Evolutionary conservation across 2,888 invertebrate species (phyloP).

Genomic region (Noctua pronuba): DNA sequence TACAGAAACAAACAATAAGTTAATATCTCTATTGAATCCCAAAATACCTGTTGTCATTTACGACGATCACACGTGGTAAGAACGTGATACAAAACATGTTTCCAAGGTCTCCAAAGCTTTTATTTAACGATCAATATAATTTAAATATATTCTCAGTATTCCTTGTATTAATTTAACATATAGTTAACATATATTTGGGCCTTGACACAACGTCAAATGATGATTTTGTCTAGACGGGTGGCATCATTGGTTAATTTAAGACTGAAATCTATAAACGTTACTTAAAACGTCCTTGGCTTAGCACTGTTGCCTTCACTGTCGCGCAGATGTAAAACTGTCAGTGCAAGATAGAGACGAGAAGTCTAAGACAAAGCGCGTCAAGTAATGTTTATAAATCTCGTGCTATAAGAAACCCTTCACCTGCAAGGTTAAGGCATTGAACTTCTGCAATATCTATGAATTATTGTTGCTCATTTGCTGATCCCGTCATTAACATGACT

Average conservation of each 20-base stretch:
- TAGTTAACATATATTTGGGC: constrained; percentile 54
- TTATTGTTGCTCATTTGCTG: constrained; percentile 10
- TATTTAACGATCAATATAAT: constrained; percentile 59
- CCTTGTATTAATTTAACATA: constrained; percentile 56
- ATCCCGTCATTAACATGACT: constrained; percentile 7
- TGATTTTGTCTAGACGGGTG: constrained; percentile 47
- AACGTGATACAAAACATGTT: constrained; percentile 55
- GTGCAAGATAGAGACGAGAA: neutral
- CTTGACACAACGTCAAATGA: constrained; percentile 57
- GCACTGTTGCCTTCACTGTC: neutral
- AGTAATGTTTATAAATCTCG: neutral
- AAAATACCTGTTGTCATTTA: constrained; percentile 23
- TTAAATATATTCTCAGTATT: constrained; percentile 55
- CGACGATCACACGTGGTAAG: constrained; percentile 34
- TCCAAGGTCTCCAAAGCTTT: constrained; percentile 56
- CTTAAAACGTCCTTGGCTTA: neutral
- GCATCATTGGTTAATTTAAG: neutral
- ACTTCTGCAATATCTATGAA: constrained; percentile 39
- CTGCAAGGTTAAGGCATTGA: constrained; percentile 46
- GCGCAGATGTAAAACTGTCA: neutral
- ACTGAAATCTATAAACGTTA: neutral
- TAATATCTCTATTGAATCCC: constrained; percentile 2
- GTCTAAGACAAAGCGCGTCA: neutral
- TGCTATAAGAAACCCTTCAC: constrained; percentile 46
- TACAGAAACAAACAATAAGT: neutral